Conservation (phyloP, 2,113 vertebrate genomes). For the Montifringilla adamsi region DNA sequence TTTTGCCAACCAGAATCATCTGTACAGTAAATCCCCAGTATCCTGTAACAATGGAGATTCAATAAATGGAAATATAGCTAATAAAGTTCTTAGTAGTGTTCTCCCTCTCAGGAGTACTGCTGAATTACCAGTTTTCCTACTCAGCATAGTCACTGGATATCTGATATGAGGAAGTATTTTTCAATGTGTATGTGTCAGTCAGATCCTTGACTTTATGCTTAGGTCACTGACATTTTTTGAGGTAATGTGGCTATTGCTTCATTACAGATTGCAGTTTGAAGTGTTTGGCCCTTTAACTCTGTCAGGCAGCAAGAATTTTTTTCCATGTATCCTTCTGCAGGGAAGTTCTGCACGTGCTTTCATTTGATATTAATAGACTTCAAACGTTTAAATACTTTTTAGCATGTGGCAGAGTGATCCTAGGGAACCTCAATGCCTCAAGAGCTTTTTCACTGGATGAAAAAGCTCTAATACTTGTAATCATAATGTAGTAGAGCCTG, state of each 20-base stretch:
- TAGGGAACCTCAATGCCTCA: not conserved
- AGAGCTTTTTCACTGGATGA: not conserved
- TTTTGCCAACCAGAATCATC: not conserved
- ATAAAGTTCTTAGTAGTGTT: not conserved
- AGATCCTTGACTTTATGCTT: not conserved
- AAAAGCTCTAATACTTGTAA: not conserved
- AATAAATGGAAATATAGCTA: not conserved
- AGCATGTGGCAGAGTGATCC: not conserved
- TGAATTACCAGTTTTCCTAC: not conserved
- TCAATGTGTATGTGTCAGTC: not conserved
- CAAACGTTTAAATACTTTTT: not conserved
- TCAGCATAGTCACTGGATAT: not conserved
- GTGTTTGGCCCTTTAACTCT: not conserved
- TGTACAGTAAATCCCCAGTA: not conserved
- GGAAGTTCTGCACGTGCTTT: not conserved
- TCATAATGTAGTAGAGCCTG: not conserved
- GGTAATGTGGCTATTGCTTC: not conserved
- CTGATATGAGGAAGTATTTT: not conserved
- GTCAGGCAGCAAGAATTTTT: not conserved
- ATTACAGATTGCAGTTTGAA: not conserved
- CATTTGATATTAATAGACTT: not conserved
- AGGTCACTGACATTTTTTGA: not conserved
- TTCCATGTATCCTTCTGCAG: not conserved
- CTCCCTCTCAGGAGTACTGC: not conserved
- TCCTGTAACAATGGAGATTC: not conserved